Evolutionary conservation across 2,113 vertebrate genomes (phyloP).

Genomic region (Tichodroma muraria): DNA sequence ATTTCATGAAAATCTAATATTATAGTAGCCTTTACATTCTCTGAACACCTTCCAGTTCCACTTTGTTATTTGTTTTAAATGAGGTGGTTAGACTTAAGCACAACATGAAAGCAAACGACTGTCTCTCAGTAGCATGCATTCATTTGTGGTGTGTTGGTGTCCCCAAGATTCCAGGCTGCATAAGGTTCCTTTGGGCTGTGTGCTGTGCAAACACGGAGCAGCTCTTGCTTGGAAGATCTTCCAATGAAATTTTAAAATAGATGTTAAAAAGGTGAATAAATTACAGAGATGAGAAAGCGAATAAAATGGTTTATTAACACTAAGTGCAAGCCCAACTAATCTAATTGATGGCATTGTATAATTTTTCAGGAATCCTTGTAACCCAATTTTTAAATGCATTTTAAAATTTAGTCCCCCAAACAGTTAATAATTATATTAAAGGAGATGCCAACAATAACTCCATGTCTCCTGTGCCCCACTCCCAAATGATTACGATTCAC

Average conservation of each 20-base stretch:
- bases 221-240: background rate
- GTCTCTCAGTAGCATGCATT: background rate
- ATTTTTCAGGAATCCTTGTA: background rate
- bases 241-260: conserved; percentile 18
- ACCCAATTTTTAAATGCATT: background rate
- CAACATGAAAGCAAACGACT: background rate
- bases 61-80: background rate
- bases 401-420: background rate
- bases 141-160: background rate
- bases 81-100: background rate
- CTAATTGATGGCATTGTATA: background rate
- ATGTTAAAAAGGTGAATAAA: background rate
- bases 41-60: background rate
- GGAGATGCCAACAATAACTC: background rate
- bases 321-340: background rate
- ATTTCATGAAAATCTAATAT: background rate
- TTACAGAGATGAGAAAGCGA: background rate
- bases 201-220: background rate
- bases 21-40: background rate
- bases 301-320: background rate
- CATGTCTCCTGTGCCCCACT: background rate
- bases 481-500: conserved; percentile 11
- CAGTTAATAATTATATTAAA: conserved; percentile 4
- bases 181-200: background rate
- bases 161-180: background rate